Evolutionary conservation across 2,113 vertebrate genomes (phyloP), one percentile per base, ranked within the genome.

Genomic region (Gallinago paraguaiae): DNA sequence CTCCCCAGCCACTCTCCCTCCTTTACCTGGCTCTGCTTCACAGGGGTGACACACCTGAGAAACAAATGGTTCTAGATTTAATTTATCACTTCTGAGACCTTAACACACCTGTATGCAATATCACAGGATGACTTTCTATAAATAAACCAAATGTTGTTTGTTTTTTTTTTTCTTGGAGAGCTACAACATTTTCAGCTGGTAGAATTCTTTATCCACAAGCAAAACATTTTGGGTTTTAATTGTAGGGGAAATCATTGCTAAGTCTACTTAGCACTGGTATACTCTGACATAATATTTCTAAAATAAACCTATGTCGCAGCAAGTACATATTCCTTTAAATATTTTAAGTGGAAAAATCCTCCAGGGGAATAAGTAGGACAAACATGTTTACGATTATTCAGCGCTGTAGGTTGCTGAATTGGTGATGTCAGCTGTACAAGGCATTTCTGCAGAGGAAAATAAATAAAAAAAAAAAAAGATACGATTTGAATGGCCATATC

Each of bases 371-470:
- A 97, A 96, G 78, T 96, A 95, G 95, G 96, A 93, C 95, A 96
- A 96, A 95, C 80, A 88, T 88, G 93, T 96, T 96, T 96, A 92
- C 25, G 13, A 90, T 92, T 96, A 93, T 91, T 97, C 94, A 96
- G 93, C 90, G 86, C 33, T 75, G 77, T 91, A 59, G 60, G 54
- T 27, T 65, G 92, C 83, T 71, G 90, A 93, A 90, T 43, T 10
- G 17, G 65, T 81, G 88, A 88, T 95, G 86, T 94, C 80, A 95
- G 77, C 80, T 30, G 24, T 20, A 81, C 74, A n/a, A 89, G 30
- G 77, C 50, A 54, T 57, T 93, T 84, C 88, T 92, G 57, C 68
- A 77, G 51, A 45, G 41, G 41, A 9, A 9, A 37, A n/a, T n/a
- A n/a, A n/a, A n/a, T 3, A 5, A 6, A 33, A n/a, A 16, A 64